These are phyloP conservation scores for Stegophylla sp. DNA, from an alignment of 2,888 invertebrate genomes.

Conservation along the genomic window DNA sequence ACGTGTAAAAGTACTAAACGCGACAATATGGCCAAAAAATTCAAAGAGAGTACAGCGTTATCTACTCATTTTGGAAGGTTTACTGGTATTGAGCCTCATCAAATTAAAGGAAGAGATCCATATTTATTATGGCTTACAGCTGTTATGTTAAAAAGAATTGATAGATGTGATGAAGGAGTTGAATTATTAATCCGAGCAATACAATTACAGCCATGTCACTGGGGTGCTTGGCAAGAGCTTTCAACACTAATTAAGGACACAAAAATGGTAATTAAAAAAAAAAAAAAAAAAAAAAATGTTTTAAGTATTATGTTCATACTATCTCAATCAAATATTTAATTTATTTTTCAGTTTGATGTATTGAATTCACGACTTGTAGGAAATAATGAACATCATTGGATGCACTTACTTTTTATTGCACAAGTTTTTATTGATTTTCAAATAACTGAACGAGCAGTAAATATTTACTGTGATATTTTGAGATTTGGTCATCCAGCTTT, in stretches of 20 bases:
- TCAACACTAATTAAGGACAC: conserved; percentile 83
- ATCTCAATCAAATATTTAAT: not conserved
- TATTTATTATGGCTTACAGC: conserved; percentile 56
- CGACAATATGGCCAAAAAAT: conserved; percentile 23
- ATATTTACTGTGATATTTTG: conserved; percentile 78
- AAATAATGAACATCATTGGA: conserved; percentile 87
- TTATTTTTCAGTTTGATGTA: conserved; percentile 47
- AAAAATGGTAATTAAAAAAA: conserved; percentile 69
- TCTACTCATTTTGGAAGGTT: not conserved
- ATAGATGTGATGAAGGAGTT: conserved; percentile 79
- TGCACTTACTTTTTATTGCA: conserved; percentile 89
- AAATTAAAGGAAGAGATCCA: conserved; percentile 39
- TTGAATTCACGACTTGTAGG: conserved; percentile 61
- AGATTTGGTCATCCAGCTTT: conserved; percentile 81
- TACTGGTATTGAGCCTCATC: conserved; percentile 66
- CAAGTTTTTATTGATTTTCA: conserved; percentile 89
- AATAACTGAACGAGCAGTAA: conserved; percentile 86
- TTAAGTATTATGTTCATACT: not conserved
- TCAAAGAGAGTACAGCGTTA: not conserved
- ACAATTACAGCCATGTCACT: conserved; percentile 81
- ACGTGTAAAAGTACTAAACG: conserved; percentile 23
- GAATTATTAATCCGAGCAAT: conserved; percentile 81
- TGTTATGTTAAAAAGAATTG: conserved; percentile 83
- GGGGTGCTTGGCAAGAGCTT: conserved; percentile 95
- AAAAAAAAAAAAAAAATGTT: no score